These are phyloP conservation scores for Nyctibius grandis DNA, from an alignment of 2,797 vertebrate genomes.

Conservation along the genomic window DNA sequence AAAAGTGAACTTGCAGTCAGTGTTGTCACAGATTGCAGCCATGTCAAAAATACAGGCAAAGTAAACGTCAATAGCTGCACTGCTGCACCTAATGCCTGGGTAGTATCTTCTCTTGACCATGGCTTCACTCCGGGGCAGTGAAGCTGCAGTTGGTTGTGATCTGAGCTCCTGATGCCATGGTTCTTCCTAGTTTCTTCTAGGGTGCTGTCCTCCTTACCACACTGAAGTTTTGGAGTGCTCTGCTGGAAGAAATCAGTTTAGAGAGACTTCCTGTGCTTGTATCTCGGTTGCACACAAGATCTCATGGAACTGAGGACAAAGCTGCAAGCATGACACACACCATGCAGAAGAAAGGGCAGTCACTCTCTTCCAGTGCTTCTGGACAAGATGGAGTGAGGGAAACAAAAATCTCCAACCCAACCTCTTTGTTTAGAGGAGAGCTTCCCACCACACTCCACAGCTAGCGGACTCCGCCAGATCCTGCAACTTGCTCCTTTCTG, in stretches of 20 bases:
- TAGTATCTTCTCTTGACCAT: background rate
- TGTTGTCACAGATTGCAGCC: background rate
- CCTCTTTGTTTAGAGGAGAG: background rate
- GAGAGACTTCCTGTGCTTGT: background rate
- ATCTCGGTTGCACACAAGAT: background rate
- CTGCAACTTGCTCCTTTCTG: background rate
- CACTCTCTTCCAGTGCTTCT: background rate
- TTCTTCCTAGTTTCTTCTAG: background rate
- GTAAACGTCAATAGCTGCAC: background rate
- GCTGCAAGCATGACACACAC: background rate
- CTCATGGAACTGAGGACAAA: background rate
- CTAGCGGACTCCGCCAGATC: background rate
- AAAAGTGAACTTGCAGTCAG: background rate
- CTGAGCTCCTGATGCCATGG: background rate
- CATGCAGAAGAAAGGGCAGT: background rate
- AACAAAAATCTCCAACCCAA: conserved; percentile 1
- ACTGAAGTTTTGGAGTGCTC: background rate
- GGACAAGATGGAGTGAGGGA: background rate
- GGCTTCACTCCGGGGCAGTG: background rate
- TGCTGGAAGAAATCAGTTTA: background rate
- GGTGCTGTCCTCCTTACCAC: background rate
- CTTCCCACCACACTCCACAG: background rate
- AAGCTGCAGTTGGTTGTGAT: background rate
- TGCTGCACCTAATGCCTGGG: background rate
- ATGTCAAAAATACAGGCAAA: background rate